phyloP scores from a whole-genome alignment of 2,113 vertebrate species.

The Gadus macrocephalus region DNA sequence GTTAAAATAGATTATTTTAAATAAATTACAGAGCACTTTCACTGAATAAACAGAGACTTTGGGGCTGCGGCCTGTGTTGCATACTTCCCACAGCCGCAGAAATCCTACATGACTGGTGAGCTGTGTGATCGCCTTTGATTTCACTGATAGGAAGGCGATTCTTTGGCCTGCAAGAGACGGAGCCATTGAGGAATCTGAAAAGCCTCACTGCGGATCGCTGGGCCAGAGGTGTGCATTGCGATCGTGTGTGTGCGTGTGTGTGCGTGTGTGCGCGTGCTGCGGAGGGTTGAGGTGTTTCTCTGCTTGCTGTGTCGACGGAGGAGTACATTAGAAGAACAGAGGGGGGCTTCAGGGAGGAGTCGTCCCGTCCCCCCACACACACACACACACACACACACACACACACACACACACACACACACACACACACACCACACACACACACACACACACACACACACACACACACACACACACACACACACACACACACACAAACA shows the following conservation, averaged over 20 bases:
- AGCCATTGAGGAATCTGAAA: slow-evolving; percentile 76
- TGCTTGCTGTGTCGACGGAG: slow-evolving; percentile 72
- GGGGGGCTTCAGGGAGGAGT: slow-evolving; percentile 82
- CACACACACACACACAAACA: slow-evolving; percentile 42
- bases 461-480: slow-evolving; percentile 65
- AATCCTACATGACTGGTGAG: slow-evolving; percentile 88
- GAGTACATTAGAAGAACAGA: slow-evolving; percentile 84
- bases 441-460: slow-evolving; percentile 36
- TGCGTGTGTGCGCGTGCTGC: slow-evolving; percentile 74
- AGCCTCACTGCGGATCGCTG: slow-evolving; percentile 70
- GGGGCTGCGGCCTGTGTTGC: slow-evolving; percentile 86
- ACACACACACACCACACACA: slow-evolving; percentile 59
- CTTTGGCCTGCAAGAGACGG: slow-evolving; percentile 74
- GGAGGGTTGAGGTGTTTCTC: slow-evolving; percentile 77
- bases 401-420: slow-evolving; percentile 58
- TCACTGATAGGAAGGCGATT: slow-evolving; percentile 83
- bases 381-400: slow-evolving; percentile 40
- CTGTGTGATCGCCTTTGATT: slow-evolving; percentile 85
- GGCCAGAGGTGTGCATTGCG: slow-evolving; percentile 64
- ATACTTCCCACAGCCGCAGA: slow-evolving; percentile 89
- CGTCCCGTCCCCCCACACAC: slow-evolving; percentile 63
- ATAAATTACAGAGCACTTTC: slow-evolving; percentile 99
- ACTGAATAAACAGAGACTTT: slow-evolving; percentile 98
- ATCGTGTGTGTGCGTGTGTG: slow-evolving; percentile 22
- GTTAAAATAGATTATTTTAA: slow-evolving; percentile 99